Conservation (phyloP, 2,888 invertebrate species). For the Neoitamus cyanurus region DNA sequence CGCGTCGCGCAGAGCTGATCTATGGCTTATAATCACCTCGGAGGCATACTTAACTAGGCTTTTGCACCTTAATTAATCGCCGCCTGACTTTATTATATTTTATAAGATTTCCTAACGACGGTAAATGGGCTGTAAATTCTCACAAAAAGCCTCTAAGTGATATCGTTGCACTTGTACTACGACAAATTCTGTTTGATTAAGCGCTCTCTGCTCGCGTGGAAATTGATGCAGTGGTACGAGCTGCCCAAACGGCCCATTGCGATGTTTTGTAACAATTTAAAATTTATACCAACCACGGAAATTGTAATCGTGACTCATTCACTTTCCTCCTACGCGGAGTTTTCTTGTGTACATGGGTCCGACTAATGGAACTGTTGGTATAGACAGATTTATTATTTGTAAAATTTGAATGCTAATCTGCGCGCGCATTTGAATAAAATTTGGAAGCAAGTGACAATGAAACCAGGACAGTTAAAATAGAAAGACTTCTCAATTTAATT, state of each 20-base stretch:
- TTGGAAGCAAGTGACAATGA: no score
- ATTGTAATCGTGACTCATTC: neutral
- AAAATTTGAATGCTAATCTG: no score
- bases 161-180: neutral
- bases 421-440: no score
- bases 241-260: neutral
- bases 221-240: neutral
- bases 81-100: slow-evolving; percentile 19
- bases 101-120: slow-evolving; percentile 33
- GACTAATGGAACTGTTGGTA: neutral
- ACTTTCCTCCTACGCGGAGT: neutral
- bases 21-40: slow-evolving; percentile 34
- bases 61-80: slow-evolving; percentile 43
- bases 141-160: slow-evolving; percentile 3
- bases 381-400: neutral
- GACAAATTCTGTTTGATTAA: slow-evolving; percentile 27
- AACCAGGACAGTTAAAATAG: no score
- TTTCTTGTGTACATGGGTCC: neutral
- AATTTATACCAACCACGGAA: neutral
- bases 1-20: slow-evolving; percentile 20
- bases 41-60: slow-evolving; percentile 5
- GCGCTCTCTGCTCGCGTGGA: neutral
- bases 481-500: no score
- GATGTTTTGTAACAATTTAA: neutral
- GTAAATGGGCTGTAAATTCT: slow-evolving; percentile 38